Evolutionary conservation across 2,888 invertebrate species (phyloP), one percentile per base, ranked within the genome.

Genomic region (Ophion slaviceki): DNA sequence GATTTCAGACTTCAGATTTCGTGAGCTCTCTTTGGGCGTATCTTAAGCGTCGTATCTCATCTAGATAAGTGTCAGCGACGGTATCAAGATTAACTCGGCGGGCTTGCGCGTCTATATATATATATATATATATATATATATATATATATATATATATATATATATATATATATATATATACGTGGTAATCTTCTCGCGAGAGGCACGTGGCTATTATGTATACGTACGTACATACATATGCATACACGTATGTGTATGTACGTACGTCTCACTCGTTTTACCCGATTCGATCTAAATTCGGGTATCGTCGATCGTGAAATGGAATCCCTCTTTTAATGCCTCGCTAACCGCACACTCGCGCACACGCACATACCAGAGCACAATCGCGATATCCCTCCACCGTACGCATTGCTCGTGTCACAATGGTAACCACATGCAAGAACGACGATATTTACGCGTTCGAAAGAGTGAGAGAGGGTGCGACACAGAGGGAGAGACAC

Each of bases 11-110:
- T 91, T 90, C 87, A 91, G 91, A 91, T 92, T 92, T 91, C 89
- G 90, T 87, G 87, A 85, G 82, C 74, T 76, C 68, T 75, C 62
- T 72, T 45, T 80, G 90, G 90, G 90, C 90, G 91, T 92, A 93
- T 93, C 93, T 93, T 91, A 91, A 92, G 92, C 92, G 91, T 86
- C 90, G 89, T 93, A 93, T 93, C 93, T 93, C 92, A 93, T 93
- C 93, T 91, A 92, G 93, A 93, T 93, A 91, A 86, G 86, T 86
- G 90, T 89, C 87, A 86, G 88, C 88, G 72, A 85, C 85, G 88
- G 88, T 91, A 93, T 93, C 93, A 91, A 93, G 93, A 93, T 93
- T 90, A 90, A 89, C 91, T 89, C 89, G 88, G 88, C 85, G 85
- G 88, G 87, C 85, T 86, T 84, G 85, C 83, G 28, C 72, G 67